Conservation (phyloP, 2,113 vertebrate species). For the Phyllostomus hastatus region DNA sequence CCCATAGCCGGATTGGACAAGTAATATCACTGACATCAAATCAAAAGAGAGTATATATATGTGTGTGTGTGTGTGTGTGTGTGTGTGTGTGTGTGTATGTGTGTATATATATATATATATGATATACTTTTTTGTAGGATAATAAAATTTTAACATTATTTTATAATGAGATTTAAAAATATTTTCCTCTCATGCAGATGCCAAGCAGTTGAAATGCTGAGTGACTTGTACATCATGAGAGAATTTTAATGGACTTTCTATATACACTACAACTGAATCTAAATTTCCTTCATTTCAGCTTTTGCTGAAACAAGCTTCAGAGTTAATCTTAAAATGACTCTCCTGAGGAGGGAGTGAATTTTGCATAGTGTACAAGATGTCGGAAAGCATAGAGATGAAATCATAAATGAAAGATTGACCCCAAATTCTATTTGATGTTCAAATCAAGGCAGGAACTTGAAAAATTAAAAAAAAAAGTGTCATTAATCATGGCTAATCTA, state of each 20-base stretch:
- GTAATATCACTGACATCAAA: not conserved
- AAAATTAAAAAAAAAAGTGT: not conserved
- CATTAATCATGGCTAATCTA: not conserved
- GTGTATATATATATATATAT: not conserved
- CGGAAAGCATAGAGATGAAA: not conserved
- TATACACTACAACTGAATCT: not conserved
- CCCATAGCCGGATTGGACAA: not conserved
- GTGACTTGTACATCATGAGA: conserved; percentile 29
- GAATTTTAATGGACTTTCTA: conserved; percentile 43
- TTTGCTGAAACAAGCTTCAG: conserved; percentile 10
- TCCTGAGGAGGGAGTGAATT: not conserved
- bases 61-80: no score
- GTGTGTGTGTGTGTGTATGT: no score
- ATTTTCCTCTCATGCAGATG: not conserved
- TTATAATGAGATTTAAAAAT: not conserved
- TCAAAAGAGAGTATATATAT: not conserved
- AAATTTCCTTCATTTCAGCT: not conserved
- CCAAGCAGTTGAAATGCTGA: conserved; percentile 14
- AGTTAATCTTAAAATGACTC: conserved; percentile 29
- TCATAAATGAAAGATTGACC: not conserved
- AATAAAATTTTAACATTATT: conserved; percentile 27
- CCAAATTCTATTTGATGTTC: not conserved
- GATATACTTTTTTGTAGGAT: not conserved
- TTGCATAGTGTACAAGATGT: not conserved
- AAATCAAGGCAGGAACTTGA: not conserved